Percentiles rank a stretch among this genome's conserved stretches.
Conservation (phyloP, 2,888 invertebrate species). For the Lycaena phlaeas region DNA sequence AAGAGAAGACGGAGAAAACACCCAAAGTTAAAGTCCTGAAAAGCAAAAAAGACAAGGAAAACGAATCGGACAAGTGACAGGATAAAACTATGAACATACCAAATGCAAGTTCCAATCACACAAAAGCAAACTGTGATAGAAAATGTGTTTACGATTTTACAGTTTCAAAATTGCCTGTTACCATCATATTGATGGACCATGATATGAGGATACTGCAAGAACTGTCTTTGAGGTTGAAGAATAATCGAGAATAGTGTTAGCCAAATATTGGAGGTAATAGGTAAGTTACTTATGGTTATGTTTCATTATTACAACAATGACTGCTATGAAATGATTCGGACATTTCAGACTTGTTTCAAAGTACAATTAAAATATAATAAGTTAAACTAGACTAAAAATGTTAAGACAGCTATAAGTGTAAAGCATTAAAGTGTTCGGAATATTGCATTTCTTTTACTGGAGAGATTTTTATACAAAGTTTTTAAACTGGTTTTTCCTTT, state of each 20-base stretch:
- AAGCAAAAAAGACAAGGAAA: constrained; percentile 28
- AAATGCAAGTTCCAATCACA: constrained; percentile 25
- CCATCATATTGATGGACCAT: constrained; percentile 32
- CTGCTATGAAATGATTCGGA: too few relatives aligned
- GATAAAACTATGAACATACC: too few relatives aligned
- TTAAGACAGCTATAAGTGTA: too few relatives aligned
- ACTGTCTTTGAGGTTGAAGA: constrained; percentile 19
- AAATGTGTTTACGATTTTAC: constrained; percentile 34
- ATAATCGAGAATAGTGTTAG: constrained; percentile 1
- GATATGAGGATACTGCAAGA: constrained; percentile 36
- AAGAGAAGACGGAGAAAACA: constrained; percentile 16
- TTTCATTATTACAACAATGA: too few relatives aligned
- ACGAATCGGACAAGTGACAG: constrained; percentile 55
- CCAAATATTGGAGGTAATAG: background rate
- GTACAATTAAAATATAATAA: too few relatives aligned
- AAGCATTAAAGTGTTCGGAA: too few relatives aligned
- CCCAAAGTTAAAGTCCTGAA: constrained; percentile 19
- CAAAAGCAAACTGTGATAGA: constrained; percentile 39
- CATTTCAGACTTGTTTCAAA: too few relatives aligned
- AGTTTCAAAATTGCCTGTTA: constrained; percentile 28
- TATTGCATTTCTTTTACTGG: too few relatives aligned
- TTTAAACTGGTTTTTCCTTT: too few relatives aligned
- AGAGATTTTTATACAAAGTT: too few relatives aligned
- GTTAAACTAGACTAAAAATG: too few relatives aligned
- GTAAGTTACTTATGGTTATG: background rate